Conservation (phyloP, 1,140 invertebrate species). For the Laupala kohalensis region DNA sequence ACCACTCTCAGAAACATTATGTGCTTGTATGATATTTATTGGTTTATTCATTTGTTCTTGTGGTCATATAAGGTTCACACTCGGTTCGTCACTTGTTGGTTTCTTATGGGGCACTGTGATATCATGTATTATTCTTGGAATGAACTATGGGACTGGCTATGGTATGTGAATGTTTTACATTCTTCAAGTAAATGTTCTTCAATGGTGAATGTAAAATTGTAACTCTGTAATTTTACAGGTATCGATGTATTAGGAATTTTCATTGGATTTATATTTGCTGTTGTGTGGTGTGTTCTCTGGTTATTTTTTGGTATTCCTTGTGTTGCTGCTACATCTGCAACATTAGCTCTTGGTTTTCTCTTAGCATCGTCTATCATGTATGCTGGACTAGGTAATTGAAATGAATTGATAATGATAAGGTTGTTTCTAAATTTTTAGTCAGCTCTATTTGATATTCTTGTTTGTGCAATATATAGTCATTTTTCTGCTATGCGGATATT, state of each 20-base stretch:
- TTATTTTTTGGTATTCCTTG: slow-evolving; percentile 42
- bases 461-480: background rate
- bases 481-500: background rate
- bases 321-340: slow-evolving; percentile 37
- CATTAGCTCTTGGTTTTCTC: slow-evolving; percentile 38
- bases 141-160: background rate
- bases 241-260: slow-evolving; percentile 16
- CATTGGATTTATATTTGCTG: slow-evolving; percentile 33
- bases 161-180: background rate
- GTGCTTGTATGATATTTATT: slow-evolving; percentile 36
- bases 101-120: slow-evolving; percentile 33
- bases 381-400: slow-evolving; percentile 36
- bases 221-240: background rate
- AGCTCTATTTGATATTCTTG: background rate
- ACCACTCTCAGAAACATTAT: slow-evolving; percentile 32
- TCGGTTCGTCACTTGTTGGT: slow-evolving; percentile 40
- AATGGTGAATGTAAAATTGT: slow-evolving; percentile 19
- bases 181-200: background rate
- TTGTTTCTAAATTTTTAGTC: background rate
- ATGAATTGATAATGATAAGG: background rate
- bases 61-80: slow-evolving; percentile 47
- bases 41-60: slow-evolving; percentile 43
- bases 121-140: slow-evolving; percentile 13
- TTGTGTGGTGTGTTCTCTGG: slow-evolving; percentile 34
- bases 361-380: slow-evolving; percentile 38